Evolutionary conservation across 2,113 vertebrate species (phyloP).

Genomic region (Calyptomena viridis): DNA sequence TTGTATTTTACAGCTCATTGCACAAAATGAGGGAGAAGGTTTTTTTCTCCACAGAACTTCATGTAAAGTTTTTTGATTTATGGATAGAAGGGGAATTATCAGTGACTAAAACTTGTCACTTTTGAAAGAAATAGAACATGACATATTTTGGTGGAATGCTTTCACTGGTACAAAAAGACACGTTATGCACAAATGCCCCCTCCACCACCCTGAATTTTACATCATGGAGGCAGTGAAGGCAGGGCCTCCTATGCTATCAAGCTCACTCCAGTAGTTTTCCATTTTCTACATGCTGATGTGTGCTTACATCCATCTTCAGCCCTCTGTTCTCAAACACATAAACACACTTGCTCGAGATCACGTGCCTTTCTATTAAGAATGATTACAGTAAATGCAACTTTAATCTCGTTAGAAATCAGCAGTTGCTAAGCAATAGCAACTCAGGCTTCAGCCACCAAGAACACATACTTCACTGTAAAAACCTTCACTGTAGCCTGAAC

Average conservation of each 20-base stretch:
- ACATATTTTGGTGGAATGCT: background rate
- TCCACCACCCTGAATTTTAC: background rate
- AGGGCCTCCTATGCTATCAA: background rate
- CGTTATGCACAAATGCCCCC: background rate
- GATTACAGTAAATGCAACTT: background rate
- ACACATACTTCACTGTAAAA: background rate
- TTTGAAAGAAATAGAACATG: background rate
- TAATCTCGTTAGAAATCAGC: background rate
- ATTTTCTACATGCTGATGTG: background rate
- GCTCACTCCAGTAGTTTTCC: background rate
- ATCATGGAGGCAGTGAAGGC: background rate
- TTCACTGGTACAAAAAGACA: background rate
- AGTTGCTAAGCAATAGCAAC: conserved; percentile 13
- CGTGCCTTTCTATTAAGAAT: background rate
- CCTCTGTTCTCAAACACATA: background rate
- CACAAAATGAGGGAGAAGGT: background rate
- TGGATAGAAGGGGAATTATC: background rate
- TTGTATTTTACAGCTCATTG: background rate
- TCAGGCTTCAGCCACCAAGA: background rate
- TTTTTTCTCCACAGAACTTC: background rate
- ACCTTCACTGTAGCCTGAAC: background rate
- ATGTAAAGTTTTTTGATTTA: background rate
- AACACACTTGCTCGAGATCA: background rate
- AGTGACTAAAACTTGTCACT: background rate
- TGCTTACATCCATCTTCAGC: background rate